Conservation (phyloP, 2,797 vertebrate genomes). For the Novumbra hubbsi region DNA sequence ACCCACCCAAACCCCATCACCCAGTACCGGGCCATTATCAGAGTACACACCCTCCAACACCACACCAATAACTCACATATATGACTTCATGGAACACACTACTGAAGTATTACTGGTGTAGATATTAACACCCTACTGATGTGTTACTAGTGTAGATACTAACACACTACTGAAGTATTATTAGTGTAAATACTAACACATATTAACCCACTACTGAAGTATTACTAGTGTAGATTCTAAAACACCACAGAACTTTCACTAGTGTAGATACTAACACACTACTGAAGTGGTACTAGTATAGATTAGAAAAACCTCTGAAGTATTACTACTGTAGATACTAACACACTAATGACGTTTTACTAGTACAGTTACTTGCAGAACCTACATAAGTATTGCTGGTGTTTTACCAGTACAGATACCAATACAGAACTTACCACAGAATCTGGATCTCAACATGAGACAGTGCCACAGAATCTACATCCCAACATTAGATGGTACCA, state of each 20-base stretch:
- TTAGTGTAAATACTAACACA: background rate
- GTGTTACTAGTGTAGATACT: background rate
- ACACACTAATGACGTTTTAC: background rate
- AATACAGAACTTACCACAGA: background rate
- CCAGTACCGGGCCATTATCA: constrained; percentile 45
- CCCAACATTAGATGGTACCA: too few relatives aligned
- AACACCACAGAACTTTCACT: background rate
- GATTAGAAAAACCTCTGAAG: background rate
- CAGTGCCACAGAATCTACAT: too few relatives aligned
- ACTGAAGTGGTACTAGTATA: background rate
- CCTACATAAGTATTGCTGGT: background rate
- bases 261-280: background rate
- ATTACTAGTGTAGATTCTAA: background rate
- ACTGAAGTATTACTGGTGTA: background rate
- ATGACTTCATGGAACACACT: background rate
- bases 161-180: background rate
- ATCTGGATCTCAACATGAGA: too few relatives aligned
- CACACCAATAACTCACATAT: background rate
- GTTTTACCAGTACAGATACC: background rate
- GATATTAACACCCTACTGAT: background rate
- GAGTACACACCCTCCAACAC: constrained; percentile 26
- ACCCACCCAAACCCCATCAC: constrained; percentile 32
- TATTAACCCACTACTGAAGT: background rate
- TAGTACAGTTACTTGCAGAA: background rate
- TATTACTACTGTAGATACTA: background rate